Base-by-base conservation (phyloP, 1,140 invertebrate species). In the Penaeus chinensis region DNA sequence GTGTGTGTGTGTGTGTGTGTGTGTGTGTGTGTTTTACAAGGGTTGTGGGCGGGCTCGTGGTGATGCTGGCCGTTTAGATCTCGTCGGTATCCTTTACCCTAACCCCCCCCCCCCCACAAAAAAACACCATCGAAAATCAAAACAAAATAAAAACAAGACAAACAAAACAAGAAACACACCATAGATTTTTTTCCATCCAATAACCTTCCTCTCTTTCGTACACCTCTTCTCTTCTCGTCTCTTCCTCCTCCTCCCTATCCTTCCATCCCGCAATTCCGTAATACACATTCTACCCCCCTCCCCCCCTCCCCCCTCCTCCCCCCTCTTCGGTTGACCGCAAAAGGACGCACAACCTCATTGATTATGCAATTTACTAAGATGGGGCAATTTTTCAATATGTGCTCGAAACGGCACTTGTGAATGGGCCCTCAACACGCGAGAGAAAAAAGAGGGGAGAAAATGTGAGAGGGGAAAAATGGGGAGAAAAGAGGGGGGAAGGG, bases 281-380 rank as follows among this genome's bases (percentile, higher is more conserved):
- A 22, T 24, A 13, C 27, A 54, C 27, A 2, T 69, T 20, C 27
- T 47, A 5, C 19, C 20, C 47, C 65, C 8, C 54, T 85, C 19
- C 47, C 42, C 22, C 10, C 7, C 69, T 24, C n/a, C 62, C 60
- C n/a, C 42, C 54, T 54, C 24, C 69, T 10, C 22, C 37, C 20
- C 13, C 20, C 66, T 47, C n/a, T 62, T 61, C 71, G 20, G 66
- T 78, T 77, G 71, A 87, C 54, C 62, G 42, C 27, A 32, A 42
- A 32, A 47, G 80, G 80, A 66, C 80, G 22, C 60, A 18, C 32
- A 24, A 81, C n/a, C 71, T 89, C 88, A 89, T 89, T 89, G 88
- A 89, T 89, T 89, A 89, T 89, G 79, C 88, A 89, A 89, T 89
- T 89, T 89, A 77, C 66, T 13, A 32, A 89, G 83, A 89, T 85